Evolutionary conservation across 2,797 vertebrate genomes (phyloP), one percentile per base, ranked within the genome.

Genomic region (Peromyscus aztecus): DNA sequence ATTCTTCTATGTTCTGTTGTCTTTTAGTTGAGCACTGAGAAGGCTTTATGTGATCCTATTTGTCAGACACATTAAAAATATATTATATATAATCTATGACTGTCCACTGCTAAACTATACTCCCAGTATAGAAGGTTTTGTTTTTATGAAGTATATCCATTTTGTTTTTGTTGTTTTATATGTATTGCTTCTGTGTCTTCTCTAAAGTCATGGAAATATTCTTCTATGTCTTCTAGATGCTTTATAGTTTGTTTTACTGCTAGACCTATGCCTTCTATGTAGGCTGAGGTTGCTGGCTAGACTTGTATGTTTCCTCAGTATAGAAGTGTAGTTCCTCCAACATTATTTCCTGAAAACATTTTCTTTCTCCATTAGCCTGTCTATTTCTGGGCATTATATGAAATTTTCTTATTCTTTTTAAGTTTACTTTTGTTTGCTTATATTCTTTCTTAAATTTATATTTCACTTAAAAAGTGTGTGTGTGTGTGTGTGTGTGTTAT

Each of bases 171-270:
- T 75, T 95, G 49, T 92, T 69, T 82, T 96, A 21, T 46, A 16
- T 27, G 52, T 94, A 73, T 29, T 94, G 27, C 29, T 95, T 91
- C 55, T 80, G 9, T 84, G 6, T 94, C 57, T 96, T 92, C 65
- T 84, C 71, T 69, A 75, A 89, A 24, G 37, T 69, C 55, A 61
- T 80, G 69, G 55, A 73, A 89, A 57, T 61, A 55, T 31, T 86
- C 7, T 87, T 59, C 23, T 71, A 0, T 91, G 46, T 95, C 71
- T 94, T 59, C 55, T 94, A 88, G 57, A 95, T 85, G 77, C 34
- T 52, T 75, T 81, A 43, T 89, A 27, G 5, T 83, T 77, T 91
- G 59, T 14, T 77, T 89, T 97, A 77, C 40, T 34, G 61, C 89
- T 94, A 87, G 43, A 57, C 21, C 71, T 91, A 0, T 76, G n/a